A percentile compares a stretch with the other conserved stretches of the same genome.
These are phyloP conservation scores for Sycophila sp. DNA, from an alignment of 1,140 invertebrate species.

Conservation along the genomic window DNA sequence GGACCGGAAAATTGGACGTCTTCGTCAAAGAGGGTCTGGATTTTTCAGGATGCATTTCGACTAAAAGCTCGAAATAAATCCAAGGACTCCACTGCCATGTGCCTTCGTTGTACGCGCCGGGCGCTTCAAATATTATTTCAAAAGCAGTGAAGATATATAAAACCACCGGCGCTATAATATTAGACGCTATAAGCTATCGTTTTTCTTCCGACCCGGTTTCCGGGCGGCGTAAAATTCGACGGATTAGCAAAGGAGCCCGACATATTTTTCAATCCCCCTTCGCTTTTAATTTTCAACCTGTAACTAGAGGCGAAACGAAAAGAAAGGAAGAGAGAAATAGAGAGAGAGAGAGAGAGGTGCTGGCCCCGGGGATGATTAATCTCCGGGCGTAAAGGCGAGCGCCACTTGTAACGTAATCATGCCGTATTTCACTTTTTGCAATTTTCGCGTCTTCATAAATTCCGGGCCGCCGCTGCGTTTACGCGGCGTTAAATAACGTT, in stretches of 20 bases:
- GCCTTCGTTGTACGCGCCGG: background rate
- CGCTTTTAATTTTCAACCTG: constrained; percentile 23
- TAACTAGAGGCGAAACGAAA: constrained; percentile 14
- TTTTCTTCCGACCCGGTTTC: too few species aligned
- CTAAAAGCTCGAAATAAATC: background rate
- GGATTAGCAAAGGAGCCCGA: too few species aligned
- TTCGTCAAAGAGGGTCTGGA: background rate
- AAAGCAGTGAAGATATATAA: too few species aligned
- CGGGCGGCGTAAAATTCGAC: too few species aligned
- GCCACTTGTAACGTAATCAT: constrained; percentile 33
- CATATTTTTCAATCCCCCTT: constrained; percentile 19
- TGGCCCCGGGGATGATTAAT: constrained; percentile 27
- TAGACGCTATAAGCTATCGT: too few species aligned
- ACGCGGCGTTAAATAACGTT: constrained; percentile 28
- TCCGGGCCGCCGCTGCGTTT: constrained; percentile 4
- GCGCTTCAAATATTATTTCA: background rate
- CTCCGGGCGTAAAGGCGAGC: constrained; percentile 1
- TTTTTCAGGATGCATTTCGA: background rate
- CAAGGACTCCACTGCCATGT: background rate
- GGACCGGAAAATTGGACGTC: background rate
- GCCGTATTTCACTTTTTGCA: constrained; percentile 34
- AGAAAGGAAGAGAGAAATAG: background rate
- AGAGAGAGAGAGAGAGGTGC: constrained; percentile 10
- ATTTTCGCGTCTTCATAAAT: constrained; percentile 36
- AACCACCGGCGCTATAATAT: too few species aligned